Evolutionary conservation across 1,140 invertebrate genomes (phyloP).

Genomic region (Pollicipes pollicipes): DNA sequence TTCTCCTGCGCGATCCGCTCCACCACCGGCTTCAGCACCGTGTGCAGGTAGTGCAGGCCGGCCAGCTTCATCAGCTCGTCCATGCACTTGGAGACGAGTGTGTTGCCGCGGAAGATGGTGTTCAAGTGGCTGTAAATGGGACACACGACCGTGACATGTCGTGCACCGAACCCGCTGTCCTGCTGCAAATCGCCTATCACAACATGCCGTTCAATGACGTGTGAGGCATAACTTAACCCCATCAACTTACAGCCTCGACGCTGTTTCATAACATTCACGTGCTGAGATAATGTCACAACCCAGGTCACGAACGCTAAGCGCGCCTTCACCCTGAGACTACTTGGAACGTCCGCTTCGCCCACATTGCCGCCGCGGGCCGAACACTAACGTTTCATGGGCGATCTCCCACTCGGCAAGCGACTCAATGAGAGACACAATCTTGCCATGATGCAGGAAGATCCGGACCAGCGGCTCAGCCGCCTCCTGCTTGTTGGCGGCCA

Average conservation of each 20-base stretch:
- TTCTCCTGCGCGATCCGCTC: constrained; percentile 62
- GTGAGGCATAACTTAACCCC: no score
- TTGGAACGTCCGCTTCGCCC: no score
- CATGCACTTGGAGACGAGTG: constrained; percentile 84
- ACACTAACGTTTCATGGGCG: background rate
- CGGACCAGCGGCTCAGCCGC: constrained; percentile 67
- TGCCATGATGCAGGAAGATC: constrained; percentile 62
- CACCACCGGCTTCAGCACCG: constrained; percentile 61
- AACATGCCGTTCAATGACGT: no score
- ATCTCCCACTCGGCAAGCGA: constrained; percentile 21
- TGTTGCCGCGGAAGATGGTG: constrained; percentile 84
- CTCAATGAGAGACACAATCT: constrained; percentile 62
- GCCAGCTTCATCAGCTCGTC: constrained; percentile 83
- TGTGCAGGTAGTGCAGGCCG: constrained; percentile 68
- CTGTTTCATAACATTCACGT: no score
- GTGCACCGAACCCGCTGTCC: no score
- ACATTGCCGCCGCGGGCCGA: no score
- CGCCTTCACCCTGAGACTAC: no score
- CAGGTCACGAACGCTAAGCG: no score
- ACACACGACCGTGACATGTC: no score
- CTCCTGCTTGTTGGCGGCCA: constrained; percentile 64
- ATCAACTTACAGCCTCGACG: no score
- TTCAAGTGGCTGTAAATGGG: constrained; percentile 79
- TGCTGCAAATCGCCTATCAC: no score
- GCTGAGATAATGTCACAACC: no score